phyloP scores from a whole-genome alignment of 2,797 vertebrate species.

The Onychomys leucogaster region DNA sequence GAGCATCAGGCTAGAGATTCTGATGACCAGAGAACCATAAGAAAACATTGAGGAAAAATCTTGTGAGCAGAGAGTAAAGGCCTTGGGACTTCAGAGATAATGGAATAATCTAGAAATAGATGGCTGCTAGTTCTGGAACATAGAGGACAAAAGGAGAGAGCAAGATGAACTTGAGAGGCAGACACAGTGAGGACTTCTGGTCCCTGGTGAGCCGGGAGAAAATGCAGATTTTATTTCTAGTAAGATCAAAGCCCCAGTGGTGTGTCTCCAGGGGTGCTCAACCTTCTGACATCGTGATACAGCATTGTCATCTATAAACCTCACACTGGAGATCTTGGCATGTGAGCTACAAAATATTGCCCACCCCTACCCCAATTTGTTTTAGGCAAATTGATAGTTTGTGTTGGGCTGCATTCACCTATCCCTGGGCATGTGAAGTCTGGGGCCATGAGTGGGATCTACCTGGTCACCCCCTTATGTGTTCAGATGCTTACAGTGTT shows the following conservation, averaged over 20 bases:
- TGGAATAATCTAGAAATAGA: constrained; percentile 21
- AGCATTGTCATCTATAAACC: neutral
- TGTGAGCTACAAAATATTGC: neutral
- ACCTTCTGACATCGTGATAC: neutral
- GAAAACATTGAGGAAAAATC: neutral
- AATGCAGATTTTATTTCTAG: neutral
- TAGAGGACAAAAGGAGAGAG: neutral
- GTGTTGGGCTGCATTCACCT: neutral
- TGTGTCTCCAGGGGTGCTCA: neutral
- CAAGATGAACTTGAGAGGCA: neutral
- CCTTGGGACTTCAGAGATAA: neutral
- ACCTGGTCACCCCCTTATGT: too few species aligned
- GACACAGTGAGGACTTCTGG: neutral
- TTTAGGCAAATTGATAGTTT: neutral
- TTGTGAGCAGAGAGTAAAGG: neutral
- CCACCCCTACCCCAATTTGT: neutral
- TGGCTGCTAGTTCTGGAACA: neutral
- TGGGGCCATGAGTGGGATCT: neutral
- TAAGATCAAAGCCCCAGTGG: neutral
- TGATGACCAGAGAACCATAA: neutral
- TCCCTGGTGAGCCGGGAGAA: neutral
- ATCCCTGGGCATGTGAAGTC: neutral
- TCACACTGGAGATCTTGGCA: neutral
- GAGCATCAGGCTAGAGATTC: neutral
- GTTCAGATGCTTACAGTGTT: neutral